phyloP scores from a whole-genome alignment of 2,113 vertebrate genomes.

The Myodes glareolus region DNA sequence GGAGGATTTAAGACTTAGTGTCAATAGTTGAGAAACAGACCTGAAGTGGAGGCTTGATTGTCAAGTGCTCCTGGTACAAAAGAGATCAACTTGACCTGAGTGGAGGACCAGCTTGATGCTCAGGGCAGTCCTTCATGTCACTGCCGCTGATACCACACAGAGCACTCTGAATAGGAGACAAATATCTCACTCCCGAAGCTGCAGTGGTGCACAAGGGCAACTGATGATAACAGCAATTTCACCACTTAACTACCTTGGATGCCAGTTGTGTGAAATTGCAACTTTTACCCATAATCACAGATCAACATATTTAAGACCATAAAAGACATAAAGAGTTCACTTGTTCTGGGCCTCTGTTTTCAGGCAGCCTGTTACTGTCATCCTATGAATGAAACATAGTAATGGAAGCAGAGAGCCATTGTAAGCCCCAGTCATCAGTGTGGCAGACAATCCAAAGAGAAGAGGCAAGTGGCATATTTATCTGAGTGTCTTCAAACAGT shows the following conservation, averaged over 20 bases:
- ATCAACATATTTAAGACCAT: neutral
- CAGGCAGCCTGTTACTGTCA: neutral
- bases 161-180: neutral
- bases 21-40: neutral
- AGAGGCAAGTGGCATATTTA: neutral
- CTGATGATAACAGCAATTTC: neutral
- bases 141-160: too few species aligned
- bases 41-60: neutral
- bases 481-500: neutral
- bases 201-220: neutral
- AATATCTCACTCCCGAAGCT: neutral
- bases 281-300: neutral
- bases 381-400: neutral
- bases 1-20: neutral
- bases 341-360: neutral
- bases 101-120: neutral
- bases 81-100: neutral
- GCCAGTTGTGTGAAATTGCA: constrained; percentile 11
- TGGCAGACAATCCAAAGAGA: neutral
- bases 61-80: neutral
- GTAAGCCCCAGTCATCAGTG: neutral
- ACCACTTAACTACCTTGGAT: neutral
- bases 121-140: neutral
- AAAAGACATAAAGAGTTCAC: neutral
- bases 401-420: neutral